phyloP scores from a whole-genome alignment of 2,888 invertebrate species.

The Ryuthela nishihirai region DNA sequence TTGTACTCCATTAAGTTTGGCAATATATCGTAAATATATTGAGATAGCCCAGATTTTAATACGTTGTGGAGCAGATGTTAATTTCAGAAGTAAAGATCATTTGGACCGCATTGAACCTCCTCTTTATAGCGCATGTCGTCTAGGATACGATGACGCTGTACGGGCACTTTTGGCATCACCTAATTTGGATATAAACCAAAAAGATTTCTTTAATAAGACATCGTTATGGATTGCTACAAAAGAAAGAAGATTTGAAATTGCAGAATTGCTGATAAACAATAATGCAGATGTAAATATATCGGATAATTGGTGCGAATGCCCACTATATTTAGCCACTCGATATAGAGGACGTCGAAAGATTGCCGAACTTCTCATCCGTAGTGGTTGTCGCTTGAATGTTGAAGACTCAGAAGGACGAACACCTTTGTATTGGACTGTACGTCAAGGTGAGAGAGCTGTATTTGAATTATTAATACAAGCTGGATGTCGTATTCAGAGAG shows the following conservation, averaged over 20 bases:
- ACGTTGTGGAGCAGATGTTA: slow-evolving; percentile 48
- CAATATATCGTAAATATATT: slow-evolving; percentile 47
- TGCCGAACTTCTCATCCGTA: slow-evolving; percentile 27
- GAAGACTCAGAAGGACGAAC: slow-evolving; percentile 36
- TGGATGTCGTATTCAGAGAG: slow-evolving; percentile 35
- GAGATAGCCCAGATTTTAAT: slow-evolving; percentile 48
- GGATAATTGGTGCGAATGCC: slow-evolving; percentile 41
- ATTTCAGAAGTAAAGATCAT: slow-evolving; percentile 49
- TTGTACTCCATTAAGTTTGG: slow-evolving; percentile 49
- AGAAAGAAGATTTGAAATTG: slow-evolving; percentile 31
- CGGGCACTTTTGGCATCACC: slow-evolving; percentile 45
- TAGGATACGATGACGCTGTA: neutral
- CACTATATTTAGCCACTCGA: slow-evolving; percentile 42
- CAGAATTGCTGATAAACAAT: slow-evolving; percentile 32
- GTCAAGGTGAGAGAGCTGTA: slow-evolving; percentile 29
- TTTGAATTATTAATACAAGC: slow-evolving; percentile 43
- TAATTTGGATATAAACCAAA: slow-evolving; percentile 49
- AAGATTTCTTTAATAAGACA: slow-evolving; percentile 48
- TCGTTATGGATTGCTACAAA: slow-evolving; percentile 44
- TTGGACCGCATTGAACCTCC: slow-evolving; percentile 50
- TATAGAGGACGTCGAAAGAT: slow-evolving; percentile 38
- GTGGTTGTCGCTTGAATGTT: slow-evolving; percentile 37
- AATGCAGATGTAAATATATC: slow-evolving; percentile 34
- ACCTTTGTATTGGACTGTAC: slow-evolving; percentile 40
- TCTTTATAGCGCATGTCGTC: slow-evolving; percentile 49